A percentile compares a stretch with the other conserved stretches of the same genome.
These are phyloP conservation scores for Spodoptera frugiperda DNA, from an alignment of 1,140 invertebrate species.

Conservation along the genomic window DNA sequence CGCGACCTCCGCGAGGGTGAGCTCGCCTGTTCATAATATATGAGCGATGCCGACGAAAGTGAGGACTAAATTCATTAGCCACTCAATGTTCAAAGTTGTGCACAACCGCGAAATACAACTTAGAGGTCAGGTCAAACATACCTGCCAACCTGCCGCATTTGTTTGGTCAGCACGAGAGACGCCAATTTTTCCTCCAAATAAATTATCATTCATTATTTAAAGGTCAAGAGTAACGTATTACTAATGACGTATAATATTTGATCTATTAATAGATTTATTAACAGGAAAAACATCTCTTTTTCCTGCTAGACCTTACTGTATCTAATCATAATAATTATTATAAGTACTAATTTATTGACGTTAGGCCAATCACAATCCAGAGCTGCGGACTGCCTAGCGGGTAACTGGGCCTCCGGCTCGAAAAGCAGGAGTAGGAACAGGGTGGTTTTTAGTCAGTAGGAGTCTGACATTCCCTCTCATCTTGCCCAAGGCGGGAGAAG, in stretches of 20 bases:
- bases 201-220: neutral
- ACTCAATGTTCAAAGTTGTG: conserved; percentile 26
- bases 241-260: conserved; percentile 26
- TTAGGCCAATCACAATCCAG: too few relatives aligned
- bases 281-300: conserved; percentile 3
- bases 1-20: neutral
- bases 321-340: neutral
- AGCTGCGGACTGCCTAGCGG: too few relatives aligned
- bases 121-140: conserved; percentile 7
- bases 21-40: conserved; percentile 22
- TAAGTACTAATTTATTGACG: too few relatives aligned
- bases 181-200: neutral
- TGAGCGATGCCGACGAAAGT: conserved; percentile 26
- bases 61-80: conserved; percentile 37
- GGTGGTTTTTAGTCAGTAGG: too few relatives aligned
- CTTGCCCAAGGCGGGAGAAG: too few relatives aligned
- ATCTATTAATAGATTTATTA: neutral
- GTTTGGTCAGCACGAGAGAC: neutral
- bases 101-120: conserved; percentile 13
- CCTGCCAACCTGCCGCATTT: conserved; percentile 2
- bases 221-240: neutral
- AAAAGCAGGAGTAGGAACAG: too few relatives aligned
- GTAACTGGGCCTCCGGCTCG: too few relatives aligned
- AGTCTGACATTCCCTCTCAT: too few relatives aligned
- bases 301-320: neutral